Evolutionary conservation across 2,113 vertebrate species (phyloP).

Genomic region (Rousettus leschenaultii): DNA sequence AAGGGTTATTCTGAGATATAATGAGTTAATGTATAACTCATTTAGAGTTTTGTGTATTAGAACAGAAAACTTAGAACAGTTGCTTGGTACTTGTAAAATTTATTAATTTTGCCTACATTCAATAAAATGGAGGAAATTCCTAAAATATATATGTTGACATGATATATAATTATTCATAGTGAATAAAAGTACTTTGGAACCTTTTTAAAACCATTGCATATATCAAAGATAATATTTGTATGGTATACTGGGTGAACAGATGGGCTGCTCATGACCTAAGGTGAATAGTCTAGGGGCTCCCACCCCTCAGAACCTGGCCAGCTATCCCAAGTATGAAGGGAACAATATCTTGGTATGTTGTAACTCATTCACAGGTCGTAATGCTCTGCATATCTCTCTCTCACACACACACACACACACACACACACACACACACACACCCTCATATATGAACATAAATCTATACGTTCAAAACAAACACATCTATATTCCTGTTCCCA

Average conservation of each 20-base stretch:
- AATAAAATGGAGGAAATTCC: background rate
- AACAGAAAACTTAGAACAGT: background rate
- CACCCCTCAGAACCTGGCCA: background rate
- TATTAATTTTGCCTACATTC: background rate
- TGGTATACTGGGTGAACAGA: background rate
- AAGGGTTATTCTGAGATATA: background rate
- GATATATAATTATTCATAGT: background rate
- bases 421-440: background rate
- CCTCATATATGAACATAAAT: background rate
- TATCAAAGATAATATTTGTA: background rate
- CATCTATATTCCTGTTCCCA: background rate
- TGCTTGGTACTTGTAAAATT: background rate
- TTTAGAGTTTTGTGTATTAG: background rate
- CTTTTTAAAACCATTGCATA: background rate
- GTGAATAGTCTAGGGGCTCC: background rate
- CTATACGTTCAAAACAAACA: background rate
- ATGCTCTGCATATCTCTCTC: background rate
- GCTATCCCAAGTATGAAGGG: background rate
- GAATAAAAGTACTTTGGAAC: background rate
- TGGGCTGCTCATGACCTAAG: background rate
- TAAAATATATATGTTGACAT: background rate
- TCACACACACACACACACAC: background rate
- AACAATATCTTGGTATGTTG: background rate
- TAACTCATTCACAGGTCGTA: background rate
- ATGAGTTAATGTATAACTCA: background rate